A percentile compares a stretch with the other conserved stretches of the same genome.
phyloP scores from a whole-genome alignment of 2,797 vertebrate species.

The Lepus oiostolus region DNA sequence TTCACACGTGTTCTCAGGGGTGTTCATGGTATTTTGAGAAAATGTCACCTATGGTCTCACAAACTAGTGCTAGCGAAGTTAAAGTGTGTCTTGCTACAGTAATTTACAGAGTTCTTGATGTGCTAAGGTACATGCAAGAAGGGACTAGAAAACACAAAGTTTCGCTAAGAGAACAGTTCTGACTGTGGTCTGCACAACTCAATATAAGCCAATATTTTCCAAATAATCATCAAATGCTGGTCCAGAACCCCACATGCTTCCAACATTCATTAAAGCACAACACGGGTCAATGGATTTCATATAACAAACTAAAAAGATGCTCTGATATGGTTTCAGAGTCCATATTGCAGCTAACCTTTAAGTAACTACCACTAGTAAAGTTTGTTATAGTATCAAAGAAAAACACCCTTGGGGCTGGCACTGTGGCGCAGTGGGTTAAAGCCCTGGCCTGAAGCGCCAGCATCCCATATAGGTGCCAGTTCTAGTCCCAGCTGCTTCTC shows the following conservation, averaged over 20 bases:
- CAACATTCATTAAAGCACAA: background rate
- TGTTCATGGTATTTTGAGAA: background rate
- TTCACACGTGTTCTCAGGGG: background rate
- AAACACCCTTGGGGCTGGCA: background rate
- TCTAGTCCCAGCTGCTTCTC: too few relatives aligned
- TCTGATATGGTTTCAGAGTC: background rate
- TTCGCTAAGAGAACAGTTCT: background rate
- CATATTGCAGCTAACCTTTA: background rate
- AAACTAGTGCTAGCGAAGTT: background rate
- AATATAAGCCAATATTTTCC: background rate
- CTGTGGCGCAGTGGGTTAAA: too few relatives aligned
- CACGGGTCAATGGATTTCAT: background rate
- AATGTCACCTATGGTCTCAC: background rate
- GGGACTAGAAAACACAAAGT: background rate
- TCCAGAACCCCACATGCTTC: background rate
- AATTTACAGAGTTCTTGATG: background rate
- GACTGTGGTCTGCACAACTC: background rate
- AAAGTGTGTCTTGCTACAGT: background rate
- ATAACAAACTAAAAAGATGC: background rate
- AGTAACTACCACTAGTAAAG: background rate
- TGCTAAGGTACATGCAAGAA: background rate
- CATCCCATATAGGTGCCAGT: too few relatives aligned
- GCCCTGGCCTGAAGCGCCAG: too few relatives aligned
- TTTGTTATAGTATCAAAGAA: background rate
- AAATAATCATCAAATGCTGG: background rate